Evolutionary conservation across 2,797 vertebrate genomes (phyloP).

Genomic region (Dryobates pubescens): DNA sequence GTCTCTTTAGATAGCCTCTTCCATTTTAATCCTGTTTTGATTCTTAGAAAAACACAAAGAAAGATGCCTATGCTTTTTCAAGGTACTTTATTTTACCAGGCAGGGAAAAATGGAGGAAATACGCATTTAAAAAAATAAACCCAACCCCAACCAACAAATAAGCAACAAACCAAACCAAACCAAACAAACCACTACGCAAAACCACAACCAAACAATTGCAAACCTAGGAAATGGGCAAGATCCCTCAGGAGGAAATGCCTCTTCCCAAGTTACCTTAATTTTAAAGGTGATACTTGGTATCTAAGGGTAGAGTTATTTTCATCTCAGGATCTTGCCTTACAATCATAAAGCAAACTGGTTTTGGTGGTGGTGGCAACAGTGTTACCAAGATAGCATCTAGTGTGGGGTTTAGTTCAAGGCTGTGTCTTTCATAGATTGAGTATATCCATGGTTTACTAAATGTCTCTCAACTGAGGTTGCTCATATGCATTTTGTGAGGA

Average conservation of each 20-base stretch:
- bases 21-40: background rate
- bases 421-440: background rate
- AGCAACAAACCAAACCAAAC: no score
- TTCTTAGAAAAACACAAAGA: background rate
- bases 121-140: background rate
- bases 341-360: background rate
- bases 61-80: background rate
- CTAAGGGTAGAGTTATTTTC: fast-evolving
- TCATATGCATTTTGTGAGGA: background rate
- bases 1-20: background rate
- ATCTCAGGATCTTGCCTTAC: background rate
- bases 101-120: background rate
- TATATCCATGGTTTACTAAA: fast-evolving
- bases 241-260: fast-evolving
- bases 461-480: background rate
- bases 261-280: background rate
- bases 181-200: no score
- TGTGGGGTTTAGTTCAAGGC: background rate
- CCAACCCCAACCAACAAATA: no score
- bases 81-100: background rate
- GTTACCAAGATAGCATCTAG: fast-evolving
- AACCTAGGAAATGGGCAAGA: background rate
- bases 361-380: background rate
- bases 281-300: background rate
- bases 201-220: background rate